These are phyloP conservation scores for Propithecus coquereli DNA, from an alignment of 2,113 vertebrate genomes.

Conservation along the genomic window DNA sequence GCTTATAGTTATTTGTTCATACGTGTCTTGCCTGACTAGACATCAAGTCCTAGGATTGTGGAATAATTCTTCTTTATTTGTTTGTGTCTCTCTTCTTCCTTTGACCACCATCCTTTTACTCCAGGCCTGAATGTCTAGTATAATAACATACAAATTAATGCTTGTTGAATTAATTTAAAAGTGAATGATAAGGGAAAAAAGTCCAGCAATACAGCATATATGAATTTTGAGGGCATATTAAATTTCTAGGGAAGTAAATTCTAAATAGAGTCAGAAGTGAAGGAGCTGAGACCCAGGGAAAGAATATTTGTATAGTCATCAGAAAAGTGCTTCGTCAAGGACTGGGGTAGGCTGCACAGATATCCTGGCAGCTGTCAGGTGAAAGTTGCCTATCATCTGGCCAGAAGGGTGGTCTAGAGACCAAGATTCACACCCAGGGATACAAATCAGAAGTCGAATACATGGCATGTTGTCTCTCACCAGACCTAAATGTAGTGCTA, in stretches of 20 bases:
- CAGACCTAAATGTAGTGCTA: neutral
- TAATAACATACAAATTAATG: neutral
- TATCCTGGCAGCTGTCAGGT: neutral
- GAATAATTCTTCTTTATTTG: neutral
- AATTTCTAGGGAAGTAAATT: neutral
- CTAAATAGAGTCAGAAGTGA: neutral
- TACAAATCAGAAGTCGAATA: neutral
- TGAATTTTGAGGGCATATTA: neutral
- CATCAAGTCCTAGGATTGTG: neutral
- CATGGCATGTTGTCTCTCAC: neutral
- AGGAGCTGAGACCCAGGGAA: neutral
- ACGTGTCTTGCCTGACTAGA: neutral
- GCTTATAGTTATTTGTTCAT: neutral
- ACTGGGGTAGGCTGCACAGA: neutral
- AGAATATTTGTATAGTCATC: neutral
- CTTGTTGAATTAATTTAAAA: neutral
- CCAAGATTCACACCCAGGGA: neutral
- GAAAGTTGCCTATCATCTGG: neutral
- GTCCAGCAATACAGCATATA: neutral
- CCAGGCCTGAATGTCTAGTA: neutral
- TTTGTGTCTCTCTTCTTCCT: neutral
- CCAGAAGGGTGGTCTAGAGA: neutral
- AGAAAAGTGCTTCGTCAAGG: neutral
- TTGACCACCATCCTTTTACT: neutral
- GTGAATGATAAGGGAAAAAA: neutral